Base-by-base conservation (phyloP, 92 coral and sea anemone species). In the Isaurus tuberculatus region DNA sequence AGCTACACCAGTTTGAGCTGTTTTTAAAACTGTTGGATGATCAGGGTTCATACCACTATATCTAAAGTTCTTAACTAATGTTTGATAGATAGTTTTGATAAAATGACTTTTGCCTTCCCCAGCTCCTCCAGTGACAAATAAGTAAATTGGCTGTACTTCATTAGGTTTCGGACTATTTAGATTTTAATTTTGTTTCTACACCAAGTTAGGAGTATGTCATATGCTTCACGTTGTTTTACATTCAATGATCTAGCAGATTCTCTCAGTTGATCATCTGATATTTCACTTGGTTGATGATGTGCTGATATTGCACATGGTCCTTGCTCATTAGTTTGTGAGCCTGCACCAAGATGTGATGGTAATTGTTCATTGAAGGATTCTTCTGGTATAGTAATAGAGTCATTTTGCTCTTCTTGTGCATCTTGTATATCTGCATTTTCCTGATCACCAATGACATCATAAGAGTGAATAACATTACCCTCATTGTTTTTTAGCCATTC, bases 341-440 rank as follows among this genome's bases (percentile, higher is more conserved):
- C 65, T 44, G 74, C 30, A 71, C 86, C 89, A 27, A 89, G 92
- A 61, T 85, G 92, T 70, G 79, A 33, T 53, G 89, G 83, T 32
- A 71, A 63, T 27, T 61, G 83, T 34, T 85, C 84, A 65, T 85
- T 89, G 63, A 89, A 89, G 49, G 84, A 57, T 49, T 81, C 89
- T 40, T 85, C 84, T 33, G 29, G 49, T 30, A 36, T 75, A 15
- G 86, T 46, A 44, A 13, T 19, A 40, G 44, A 40, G 44, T 40
- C 44, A 40, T 40, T 40, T 40, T 40, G 44, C 44, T 49, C 58
- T 14, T 49, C 58, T 49, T 49, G 22, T 49, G 58, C 58, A 49
- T 49, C 58, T 49, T 49, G 58, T 49, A 49, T 49, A 49, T 49
- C 58, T 49, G 20, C 58, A 49, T 49, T 49, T 49, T 49, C 58